Evolutionary conservation across 1,140 invertebrate species (phyloP).

Genomic region (Drosophila chauvacae): DNA sequence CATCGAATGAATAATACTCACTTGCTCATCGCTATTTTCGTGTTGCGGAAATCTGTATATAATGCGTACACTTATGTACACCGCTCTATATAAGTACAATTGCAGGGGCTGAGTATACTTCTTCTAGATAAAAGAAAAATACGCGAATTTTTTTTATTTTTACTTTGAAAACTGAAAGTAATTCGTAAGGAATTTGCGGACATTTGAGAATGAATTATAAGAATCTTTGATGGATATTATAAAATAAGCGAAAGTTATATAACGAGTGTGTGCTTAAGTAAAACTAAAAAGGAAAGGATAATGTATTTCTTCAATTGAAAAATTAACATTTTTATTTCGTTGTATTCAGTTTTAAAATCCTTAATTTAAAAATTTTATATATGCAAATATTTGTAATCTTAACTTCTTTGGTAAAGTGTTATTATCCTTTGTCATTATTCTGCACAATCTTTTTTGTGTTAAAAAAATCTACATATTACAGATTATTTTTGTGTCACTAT

Average conservation of each 20-base stretch:
- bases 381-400: background rate
- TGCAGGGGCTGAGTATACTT: slow-evolving; percentile 4
- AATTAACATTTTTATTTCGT: no score
- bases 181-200: background rate
- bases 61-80: slow-evolving; percentile 22
- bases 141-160: background rate
- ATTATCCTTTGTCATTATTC: background rate
- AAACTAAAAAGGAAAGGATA: background rate
- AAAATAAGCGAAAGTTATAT: slow-evolving; percentile 2
- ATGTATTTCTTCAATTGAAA: no score
- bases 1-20: slow-evolving; percentile 70
- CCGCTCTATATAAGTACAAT: slow-evolving; percentile 19
- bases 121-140: background rate
- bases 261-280: background rate
- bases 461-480: background rate
- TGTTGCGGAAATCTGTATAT: slow-evolving; percentile 64
- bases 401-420: background rate
- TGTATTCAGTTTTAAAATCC: background rate
- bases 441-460: background rate
- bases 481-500: background rate
- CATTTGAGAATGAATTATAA: background rate
- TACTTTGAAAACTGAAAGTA: slow-evolving; percentile 29
- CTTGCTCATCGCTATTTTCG: slow-evolving; percentile 79
- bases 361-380: background rate
- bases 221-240: no score